These are phyloP conservation scores for Diaprepes abbreviatus DNA, from an alignment of 2,888 invertebrate genomes.

Conservation along the genomic window DNA sequence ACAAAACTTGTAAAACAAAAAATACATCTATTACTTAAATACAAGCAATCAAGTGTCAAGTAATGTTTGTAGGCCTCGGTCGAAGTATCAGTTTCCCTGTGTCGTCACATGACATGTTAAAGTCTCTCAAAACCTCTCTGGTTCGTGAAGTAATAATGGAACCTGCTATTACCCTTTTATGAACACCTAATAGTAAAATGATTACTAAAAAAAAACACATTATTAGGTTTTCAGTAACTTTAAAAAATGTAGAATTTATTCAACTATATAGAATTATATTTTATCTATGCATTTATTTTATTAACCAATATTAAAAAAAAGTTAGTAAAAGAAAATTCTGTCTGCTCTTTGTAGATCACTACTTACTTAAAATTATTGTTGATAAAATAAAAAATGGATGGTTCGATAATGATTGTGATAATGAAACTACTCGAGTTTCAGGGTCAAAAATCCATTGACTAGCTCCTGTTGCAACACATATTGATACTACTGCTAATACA, in stretches of 20 bases:
- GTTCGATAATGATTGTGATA: constrained; percentile 91
- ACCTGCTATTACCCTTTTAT: constrained; percentile 96
- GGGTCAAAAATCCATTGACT: constrained; percentile 98
- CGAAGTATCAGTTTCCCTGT: constrained; percentile 95
- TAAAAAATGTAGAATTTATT: too few relatives aligned
- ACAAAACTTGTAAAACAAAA: constrained; percentile 17
- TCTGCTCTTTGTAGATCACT: too few relatives aligned
- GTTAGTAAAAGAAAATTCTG: too few relatives aligned
- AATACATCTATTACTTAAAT: constrained; percentile 29
- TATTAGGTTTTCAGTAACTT: too few relatives aligned
- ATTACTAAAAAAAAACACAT: constrained; percentile 72
- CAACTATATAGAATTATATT: too few relatives aligned
- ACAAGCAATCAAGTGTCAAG: constrained; percentile 58
- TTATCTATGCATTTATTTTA: too few relatives aligned
- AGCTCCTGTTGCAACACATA: constrained; percentile 93
- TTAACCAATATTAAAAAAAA: too few relatives aligned
- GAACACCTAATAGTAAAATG: constrained; percentile 92
- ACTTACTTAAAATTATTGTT: constrained; percentile 83
- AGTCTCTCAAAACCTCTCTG: constrained; percentile 90
- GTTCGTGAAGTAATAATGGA: constrained; percentile 95
- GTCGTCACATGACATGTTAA: constrained; percentile 98
- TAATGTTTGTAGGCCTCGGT: constrained; percentile 78
- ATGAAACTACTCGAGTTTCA: constrained; percentile 89
- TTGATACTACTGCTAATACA: constrained; percentile 85
- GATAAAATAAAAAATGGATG: constrained; percentile 96